Conservation (phyloP, 1,140 invertebrate genomes). For the Teleogryllus occipitalis region DNA sequence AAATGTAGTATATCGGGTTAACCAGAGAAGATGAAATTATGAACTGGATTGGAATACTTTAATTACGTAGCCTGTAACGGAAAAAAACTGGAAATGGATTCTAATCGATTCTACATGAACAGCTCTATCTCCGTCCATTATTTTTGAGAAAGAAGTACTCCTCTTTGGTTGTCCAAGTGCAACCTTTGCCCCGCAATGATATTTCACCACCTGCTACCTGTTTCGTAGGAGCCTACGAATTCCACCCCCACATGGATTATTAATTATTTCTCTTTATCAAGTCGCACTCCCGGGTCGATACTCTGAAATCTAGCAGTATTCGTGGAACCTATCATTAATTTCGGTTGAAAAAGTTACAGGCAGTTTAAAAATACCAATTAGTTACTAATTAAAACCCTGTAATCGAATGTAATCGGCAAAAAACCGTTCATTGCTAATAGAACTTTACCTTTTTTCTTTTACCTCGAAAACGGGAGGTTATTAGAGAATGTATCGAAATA, state of each 20-base stretch:
- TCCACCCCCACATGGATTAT: neutral
- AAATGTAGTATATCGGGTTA: too few relatives aligned
- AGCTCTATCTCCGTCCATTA: too few relatives aligned
- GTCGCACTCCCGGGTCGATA: neutral
- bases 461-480: neutral
- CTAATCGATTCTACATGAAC: too few relatives aligned
- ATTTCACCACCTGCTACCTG: too few relatives aligned
- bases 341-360: neutral
- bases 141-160: too few relatives aligned
- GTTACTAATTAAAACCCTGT: constrained; percentile 5
- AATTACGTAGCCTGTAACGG: too few relatives aligned
- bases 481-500: neutral
- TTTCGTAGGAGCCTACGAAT: too few relatives aligned
- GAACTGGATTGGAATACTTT: too few relatives aligned
- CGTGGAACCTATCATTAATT: neutral
- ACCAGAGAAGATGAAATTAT: too few relatives aligned
- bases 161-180: too few relatives aligned
- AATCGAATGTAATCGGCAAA: constrained; percentile 1
- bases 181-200: too few relatives aligned
- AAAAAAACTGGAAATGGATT: too few relatives aligned
- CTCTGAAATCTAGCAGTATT: neutral
- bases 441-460: neutral
- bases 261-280: constrained; percentile 1
- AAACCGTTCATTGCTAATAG: neutral
- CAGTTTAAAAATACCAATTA: constrained; percentile 6